These are phyloP conservation scores for Lycia hirtaria DNA, from an alignment of 2,888 invertebrate genomes.

Conservation along the genomic window DNA sequence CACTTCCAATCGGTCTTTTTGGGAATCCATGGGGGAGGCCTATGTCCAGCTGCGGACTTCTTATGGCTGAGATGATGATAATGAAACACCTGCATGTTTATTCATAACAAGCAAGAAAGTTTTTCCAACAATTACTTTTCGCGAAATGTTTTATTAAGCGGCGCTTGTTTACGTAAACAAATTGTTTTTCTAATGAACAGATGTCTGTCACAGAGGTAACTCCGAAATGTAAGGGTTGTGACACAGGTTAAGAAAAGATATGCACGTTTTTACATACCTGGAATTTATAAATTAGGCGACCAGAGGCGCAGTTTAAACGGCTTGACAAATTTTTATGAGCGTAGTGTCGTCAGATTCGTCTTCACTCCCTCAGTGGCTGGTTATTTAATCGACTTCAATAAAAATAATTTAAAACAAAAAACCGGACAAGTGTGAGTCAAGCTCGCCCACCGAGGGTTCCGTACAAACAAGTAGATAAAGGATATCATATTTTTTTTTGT, in stretches of 20 bases:
- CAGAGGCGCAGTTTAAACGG: neutral
- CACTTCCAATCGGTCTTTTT: too few relatives aligned
- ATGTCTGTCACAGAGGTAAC: constrained; percentile 26
- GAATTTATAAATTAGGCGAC: neutral
- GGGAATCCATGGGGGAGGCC: too few relatives aligned
- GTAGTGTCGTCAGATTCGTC: neutral
- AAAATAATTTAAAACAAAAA: too few relatives aligned
- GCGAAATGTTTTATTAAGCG: constrained; percentile 21
- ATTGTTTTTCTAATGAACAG: constrained; percentile 33
- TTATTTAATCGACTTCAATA: too few relatives aligned
- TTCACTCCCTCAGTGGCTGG: too few relatives aligned
- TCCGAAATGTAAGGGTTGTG: constrained; percentile 8
- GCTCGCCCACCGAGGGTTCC: too few relatives aligned
- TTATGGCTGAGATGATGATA: too few relatives aligned
- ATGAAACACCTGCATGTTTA: neutral
- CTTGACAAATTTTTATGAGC: neutral
- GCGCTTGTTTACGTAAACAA: constrained; percentile 22
- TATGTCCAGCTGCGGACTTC: too few relatives aligned
- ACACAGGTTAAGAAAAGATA: too few relatives aligned
- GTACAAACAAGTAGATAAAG: too few relatives aligned
- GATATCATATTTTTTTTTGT: too few relatives aligned
- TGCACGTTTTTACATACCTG: neutral
- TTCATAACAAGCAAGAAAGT: constrained; percentile 1
- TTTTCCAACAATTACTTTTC: constrained; percentile 14
- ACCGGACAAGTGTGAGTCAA: too few relatives aligned